These are phyloP conservation scores for Pipistrellus nathusii DNA, from an alignment of 2,797 vertebrate species.

Conservation along the genomic window DNA sequence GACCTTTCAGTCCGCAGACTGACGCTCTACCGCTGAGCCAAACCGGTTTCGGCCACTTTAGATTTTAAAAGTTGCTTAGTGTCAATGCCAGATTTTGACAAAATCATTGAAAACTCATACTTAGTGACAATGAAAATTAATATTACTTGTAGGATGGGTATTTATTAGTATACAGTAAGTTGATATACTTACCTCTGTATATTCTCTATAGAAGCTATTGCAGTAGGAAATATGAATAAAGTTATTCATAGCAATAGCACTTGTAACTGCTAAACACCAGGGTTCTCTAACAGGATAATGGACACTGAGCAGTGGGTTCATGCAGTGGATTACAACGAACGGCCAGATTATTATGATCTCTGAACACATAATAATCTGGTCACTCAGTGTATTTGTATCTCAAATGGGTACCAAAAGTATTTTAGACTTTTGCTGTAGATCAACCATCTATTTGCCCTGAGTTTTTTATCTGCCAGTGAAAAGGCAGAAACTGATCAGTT, in stretches of 20 bases:
- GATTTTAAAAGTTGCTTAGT: slow-evolving; percentile 18
- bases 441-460: no score
- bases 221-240: not conserved
- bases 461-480: no score
- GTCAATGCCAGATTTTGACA: not conserved
- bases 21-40: no score
- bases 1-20: no score
- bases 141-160: not conserved
- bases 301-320: not conserved
- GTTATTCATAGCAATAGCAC: not conserved
- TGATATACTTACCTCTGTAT: not conserved
- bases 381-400: no score
- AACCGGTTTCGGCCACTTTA: not conserved
- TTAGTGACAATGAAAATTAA: not conserved
- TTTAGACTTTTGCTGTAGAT: no score
- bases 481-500: no score
- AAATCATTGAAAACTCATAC: not conserved
- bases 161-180: not conserved
- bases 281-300: not conserved
- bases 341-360: no score
- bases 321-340: not conserved
- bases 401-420: no score
- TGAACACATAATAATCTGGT: no score
- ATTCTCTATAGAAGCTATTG: not conserved
- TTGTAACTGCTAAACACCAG: not conserved